Conservation (phyloP, 2,113 vertebrate species). For the Pterophyllum scalare region DNA sequence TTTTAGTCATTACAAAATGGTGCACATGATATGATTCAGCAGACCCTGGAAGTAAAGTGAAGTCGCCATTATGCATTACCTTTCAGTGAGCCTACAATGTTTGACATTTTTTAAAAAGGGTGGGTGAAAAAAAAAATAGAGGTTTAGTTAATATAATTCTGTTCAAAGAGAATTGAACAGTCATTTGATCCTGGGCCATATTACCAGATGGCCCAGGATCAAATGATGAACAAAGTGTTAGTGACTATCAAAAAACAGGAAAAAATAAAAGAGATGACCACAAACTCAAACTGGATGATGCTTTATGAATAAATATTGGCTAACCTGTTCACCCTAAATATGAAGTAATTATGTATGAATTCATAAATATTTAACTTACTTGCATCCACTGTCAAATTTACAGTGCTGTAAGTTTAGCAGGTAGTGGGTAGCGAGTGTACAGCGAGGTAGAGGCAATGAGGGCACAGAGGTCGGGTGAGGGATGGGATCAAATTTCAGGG, state of each 20-base stretch:
- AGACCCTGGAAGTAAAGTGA: background rate
- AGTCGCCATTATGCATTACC: background rate
- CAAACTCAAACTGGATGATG: background rate
- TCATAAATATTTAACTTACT: background rate
- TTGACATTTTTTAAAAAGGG: background rate
- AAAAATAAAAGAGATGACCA: background rate
- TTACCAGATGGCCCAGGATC: background rate
- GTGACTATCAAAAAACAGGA: background rate
- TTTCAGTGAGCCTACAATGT: background rate
- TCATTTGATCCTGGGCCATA: background rate
- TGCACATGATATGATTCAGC: background rate
- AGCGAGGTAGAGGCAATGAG: background rate
- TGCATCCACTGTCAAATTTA: background rate
- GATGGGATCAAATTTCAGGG: background rate
- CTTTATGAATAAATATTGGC: background rate
- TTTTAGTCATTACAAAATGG: background rate
- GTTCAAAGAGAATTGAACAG: background rate
- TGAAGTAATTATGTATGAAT: background rate
- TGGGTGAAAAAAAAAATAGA: background rate
- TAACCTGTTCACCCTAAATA: background rate
- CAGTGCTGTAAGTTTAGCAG: background rate
- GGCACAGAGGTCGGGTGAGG: too few relatives aligned
- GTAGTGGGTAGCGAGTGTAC: background rate
- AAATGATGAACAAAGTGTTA: conserved; percentile 8
- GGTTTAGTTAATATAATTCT: background rate